Conservation (phyloP, 2,888 invertebrate species). For the Nowickia ferox region DNA sequence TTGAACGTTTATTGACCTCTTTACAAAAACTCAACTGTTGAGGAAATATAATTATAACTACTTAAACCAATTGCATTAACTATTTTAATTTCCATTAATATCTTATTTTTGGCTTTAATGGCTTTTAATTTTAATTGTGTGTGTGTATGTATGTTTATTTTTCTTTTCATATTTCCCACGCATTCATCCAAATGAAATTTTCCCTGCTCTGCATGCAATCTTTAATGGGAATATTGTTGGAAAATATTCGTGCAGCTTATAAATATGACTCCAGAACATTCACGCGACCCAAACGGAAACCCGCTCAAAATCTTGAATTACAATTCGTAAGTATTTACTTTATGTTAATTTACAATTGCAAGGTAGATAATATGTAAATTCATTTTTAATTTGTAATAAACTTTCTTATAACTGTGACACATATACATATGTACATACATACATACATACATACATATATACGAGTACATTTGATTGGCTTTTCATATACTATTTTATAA, state of each 20-base stretch:
- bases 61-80: too few relatives aligned
- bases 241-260: conserved; percentile 76
- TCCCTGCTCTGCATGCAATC: conserved; percentile 51
- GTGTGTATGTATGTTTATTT: not conserved
- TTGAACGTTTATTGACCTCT: too few relatives aligned
- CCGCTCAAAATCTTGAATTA: conserved; percentile 79
- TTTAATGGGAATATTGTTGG: conserved; percentile 52
- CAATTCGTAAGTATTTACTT: conserved; percentile 78
- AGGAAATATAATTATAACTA: too few relatives aligned
- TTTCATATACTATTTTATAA: too few relatives aligned
- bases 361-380: not conserved
- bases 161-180: conserved; percentile 66
- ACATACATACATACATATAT: too few relatives aligned
- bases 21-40: too few relatives aligned
- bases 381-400: not conserved
- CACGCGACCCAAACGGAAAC: conserved; percentile 82
- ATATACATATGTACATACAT: too few relatives aligned
- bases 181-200: conserved; percentile 43
- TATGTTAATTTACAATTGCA: conserved; percentile 2
- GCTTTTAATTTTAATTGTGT: conserved; percentile 39
- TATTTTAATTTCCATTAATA: not conserved
- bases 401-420: not conserved
- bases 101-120: conserved; percentile 15
- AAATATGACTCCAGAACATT: conserved; percentile 83
- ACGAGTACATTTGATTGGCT: too few relatives aligned